A percentile compares a stretch with the other conserved stretches of the same genome.
These are phyloP conservation scores for Diachasma alloeum DNA, from an alignment of 1,140 invertebrate species.

Conservation along the genomic window DNA sequence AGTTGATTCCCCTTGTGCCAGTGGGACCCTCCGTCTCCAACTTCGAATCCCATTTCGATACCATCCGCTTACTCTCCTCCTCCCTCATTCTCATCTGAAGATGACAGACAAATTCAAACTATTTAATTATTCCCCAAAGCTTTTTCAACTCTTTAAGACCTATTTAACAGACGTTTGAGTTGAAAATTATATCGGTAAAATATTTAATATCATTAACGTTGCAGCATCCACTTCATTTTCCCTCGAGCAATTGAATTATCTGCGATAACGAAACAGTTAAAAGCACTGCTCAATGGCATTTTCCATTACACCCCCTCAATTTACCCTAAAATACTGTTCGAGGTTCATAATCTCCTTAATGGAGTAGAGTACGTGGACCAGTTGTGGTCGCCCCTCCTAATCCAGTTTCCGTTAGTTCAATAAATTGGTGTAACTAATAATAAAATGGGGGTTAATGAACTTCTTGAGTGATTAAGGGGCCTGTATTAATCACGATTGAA, in stretches of 20 bases:
- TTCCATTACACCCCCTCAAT: background rate
- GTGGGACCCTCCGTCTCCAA: slow-evolving; percentile 38
- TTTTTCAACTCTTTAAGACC: no score
- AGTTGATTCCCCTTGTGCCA: slow-evolving; percentile 17
- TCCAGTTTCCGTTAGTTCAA: background rate
- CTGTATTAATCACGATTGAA: background rate
- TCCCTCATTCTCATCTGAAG: slow-evolving; percentile 46
- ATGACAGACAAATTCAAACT: background rate
- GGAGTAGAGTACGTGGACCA: background rate
- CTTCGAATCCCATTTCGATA: slow-evolving; percentile 46
- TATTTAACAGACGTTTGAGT: no score
- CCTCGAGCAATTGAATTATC: background rate
- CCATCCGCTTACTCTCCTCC: slow-evolving; percentile 44
- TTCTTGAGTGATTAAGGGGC: background rate
- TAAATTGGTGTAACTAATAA: background rate
- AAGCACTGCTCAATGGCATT: background rate
- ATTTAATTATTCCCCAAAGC: background rate
- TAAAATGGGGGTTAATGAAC: background rate
- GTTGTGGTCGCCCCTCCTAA: background rate
- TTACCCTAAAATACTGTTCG: background rate
- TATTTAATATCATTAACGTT: no score
- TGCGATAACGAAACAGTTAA: background rate
- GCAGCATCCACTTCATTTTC: background rate
- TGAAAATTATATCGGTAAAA: no score
- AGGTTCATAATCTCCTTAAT: background rate